Percentiles rank a stretch among this genome's conserved stretches.
Evolutionary conservation across 2,888 invertebrate species (phyloP).

Genomic region (Coremacera marginata): DNA sequence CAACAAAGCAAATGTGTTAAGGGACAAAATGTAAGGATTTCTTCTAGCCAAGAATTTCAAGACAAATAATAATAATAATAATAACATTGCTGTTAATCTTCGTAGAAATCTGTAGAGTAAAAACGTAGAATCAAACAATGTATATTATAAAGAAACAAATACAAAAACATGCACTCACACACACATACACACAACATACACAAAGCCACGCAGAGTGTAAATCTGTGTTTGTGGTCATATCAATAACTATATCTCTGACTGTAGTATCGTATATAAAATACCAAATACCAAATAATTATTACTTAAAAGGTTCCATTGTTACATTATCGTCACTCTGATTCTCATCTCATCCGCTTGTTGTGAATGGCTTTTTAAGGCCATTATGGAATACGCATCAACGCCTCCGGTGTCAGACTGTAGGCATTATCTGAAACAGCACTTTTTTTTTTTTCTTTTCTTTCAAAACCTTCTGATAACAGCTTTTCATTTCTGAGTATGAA

Average conservation of each 20-base stretch:
- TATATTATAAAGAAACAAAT: background rate
- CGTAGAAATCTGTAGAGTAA: background rate
- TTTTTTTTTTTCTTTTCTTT: background rate
- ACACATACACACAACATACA: too few species aligned
- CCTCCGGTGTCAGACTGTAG: conserved; percentile 47
- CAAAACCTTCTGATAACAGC: background rate
- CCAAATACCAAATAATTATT: conserved; percentile 23
- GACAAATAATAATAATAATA: too few species aligned
- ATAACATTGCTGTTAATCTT: background rate
- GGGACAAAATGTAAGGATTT: conserved; percentile 12
- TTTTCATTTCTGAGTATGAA: too few species aligned
- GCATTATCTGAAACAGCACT: conserved; percentile 8
- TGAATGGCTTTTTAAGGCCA: conserved; percentile 59
- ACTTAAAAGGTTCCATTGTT: conserved; percentile 21
- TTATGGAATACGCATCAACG: conserved; percentile 62
- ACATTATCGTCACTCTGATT: conserved; percentile 14
- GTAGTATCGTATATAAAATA: background rate
- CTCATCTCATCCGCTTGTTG: conserved; percentile 25
- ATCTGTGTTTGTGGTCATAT: background rate
- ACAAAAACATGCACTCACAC: background rate
- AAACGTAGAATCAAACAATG: background rate
- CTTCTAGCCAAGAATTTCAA: too few species aligned
- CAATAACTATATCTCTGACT: background rate
- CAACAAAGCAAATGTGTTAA: conserved; percentile 33
- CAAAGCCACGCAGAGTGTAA: too few species aligned